These are phyloP conservation scores for Athrips mouffetella DNA, from an alignment of 2,888 invertebrate species.

Conservation along the genomic window DNA sequence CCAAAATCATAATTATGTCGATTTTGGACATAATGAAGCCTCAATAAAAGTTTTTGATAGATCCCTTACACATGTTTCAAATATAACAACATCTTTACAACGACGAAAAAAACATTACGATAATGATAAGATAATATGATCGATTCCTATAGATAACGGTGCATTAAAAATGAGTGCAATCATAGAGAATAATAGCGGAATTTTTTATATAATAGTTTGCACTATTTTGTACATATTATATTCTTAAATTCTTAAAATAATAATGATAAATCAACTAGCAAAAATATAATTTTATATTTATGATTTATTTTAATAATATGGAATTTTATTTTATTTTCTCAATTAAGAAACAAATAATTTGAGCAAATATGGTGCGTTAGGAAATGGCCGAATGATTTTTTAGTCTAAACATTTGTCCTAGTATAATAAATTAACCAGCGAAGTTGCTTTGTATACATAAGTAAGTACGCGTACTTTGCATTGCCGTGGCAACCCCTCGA, in stretches of 20 bases:
- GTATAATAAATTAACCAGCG: no score
- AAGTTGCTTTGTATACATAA: no score
- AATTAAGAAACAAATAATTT: background rate
- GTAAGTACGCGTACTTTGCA: no score
- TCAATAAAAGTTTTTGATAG: no score
- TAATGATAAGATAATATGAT: background rate
- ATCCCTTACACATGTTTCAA: no score
- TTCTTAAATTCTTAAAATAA: background rate
- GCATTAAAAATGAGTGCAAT: slow-evolving; percentile 50
- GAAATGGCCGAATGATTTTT: background rate
- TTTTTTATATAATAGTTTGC: background rate
- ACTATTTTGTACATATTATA: background rate
- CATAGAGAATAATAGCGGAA: slow-evolving; percentile 18
- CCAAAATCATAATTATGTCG: no score
- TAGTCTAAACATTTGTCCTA: no score
- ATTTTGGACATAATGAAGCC: no score
- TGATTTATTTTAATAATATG: slow-evolving; percentile 17
- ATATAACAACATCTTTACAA: no score
- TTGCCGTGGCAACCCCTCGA: no score
- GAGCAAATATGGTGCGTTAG: slow-evolving; percentile 3
- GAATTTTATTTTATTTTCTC: slow-evolving; percentile 11
- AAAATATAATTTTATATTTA: slow-evolving; percentile 10
- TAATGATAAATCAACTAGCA: background rate
- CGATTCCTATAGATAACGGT: slow-evolving; percentile 24
- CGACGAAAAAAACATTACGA: background rate